Base-by-base conservation (phyloP, 2,113 vertebrate species). In the Thermophis baileyi region DNA sequence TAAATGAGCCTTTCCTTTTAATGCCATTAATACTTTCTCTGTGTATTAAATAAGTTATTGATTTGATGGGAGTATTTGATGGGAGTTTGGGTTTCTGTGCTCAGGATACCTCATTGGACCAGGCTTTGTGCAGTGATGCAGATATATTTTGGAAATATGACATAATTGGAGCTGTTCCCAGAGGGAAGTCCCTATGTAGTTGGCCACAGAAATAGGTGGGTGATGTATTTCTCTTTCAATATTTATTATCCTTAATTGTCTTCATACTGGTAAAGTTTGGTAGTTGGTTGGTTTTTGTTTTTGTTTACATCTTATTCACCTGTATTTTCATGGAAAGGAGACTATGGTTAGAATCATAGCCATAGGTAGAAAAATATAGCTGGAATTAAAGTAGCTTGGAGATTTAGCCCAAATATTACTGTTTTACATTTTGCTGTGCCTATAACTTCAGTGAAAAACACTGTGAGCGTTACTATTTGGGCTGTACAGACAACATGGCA, bases 401-500 rank as follows among this genome's bases (percentile, higher is more conserved):
- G 9, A 6, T 87, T 57, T 16, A 14, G 24, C 51, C 1, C 10
- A 92, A 92, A 51, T 92, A 35, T 44, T 24, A 89, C 0, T 95
- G 94, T 93, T 54, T 16, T 51, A 49, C 3, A 89, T 89, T 55
- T 89, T 89, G 35, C 22, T 49, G 0, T 49, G 24, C 44, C 35
- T 25, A 1, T 88, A 51, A 50, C 50, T 30, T 1, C 8, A 50
- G 30, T 88, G 30, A 30, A 88, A 20, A 7, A 63, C 12, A 3
- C 9, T 54, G 9, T 50, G 2, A 86, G 54, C 81, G 54, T 14
- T 44, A 6, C 57, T 20, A 10, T 91, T 91, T 1, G 87, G 94
- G 94, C 30, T 91, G 11, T 90, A 92, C 89, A 74, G 87, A n/a
- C 12, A 94, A 94, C 91, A 91, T 92, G 91, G 85, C 92, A 92